phyloP scores from a whole-genome alignment of 2,888 invertebrate species.

The Augiades crinisus region DNA sequence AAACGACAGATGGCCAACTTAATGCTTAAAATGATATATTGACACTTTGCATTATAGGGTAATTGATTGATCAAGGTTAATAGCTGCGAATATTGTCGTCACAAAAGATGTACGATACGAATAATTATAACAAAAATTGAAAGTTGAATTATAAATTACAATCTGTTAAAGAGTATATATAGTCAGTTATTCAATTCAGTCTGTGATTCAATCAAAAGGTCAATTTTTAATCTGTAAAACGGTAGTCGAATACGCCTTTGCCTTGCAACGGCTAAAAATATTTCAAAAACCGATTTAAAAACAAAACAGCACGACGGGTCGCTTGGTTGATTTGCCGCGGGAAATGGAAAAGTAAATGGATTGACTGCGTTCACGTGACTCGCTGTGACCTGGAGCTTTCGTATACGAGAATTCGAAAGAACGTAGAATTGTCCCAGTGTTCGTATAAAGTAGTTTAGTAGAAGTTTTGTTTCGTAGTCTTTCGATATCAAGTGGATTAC shows the following conservation, averaged over 20 bases:
- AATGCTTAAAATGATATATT: slow-evolving; percentile 16
- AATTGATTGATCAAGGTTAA: slow-evolving; percentile 23
- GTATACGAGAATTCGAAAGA: neutral
- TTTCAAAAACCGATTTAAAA: slow-evolving; percentile 4
- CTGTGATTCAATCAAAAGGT: too few relatives aligned
- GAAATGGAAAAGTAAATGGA: slow-evolving; percentile 30
- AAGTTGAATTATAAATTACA: too few relatives aligned
- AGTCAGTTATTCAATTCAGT: too few relatives aligned
- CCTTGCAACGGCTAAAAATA: neutral
- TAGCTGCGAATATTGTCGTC: neutral
- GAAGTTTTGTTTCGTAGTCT: too few relatives aligned
- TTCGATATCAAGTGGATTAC: too few relatives aligned
- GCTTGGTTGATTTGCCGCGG: slow-evolving; percentile 26
- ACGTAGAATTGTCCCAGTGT: too few relatives aligned
- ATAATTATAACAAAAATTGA: neutral
- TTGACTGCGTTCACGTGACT: slow-evolving; percentile 20
- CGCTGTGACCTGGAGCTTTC: neutral
- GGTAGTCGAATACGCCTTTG: too few relatives aligned
- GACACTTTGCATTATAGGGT: slow-evolving; percentile 18
- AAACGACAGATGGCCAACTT: slow-evolving; percentile 21
- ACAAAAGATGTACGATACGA: slow-evolving; percentile 4
- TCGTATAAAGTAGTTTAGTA: too few relatives aligned
- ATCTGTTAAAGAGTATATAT: too few relatives aligned
- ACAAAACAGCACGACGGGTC: slow-evolving; percentile 7
- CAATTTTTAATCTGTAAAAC: too few relatives aligned